phyloP scores from a whole-genome alignment of 2,797 vertebrate species.

The Macroramphosus scolopax region DNA sequence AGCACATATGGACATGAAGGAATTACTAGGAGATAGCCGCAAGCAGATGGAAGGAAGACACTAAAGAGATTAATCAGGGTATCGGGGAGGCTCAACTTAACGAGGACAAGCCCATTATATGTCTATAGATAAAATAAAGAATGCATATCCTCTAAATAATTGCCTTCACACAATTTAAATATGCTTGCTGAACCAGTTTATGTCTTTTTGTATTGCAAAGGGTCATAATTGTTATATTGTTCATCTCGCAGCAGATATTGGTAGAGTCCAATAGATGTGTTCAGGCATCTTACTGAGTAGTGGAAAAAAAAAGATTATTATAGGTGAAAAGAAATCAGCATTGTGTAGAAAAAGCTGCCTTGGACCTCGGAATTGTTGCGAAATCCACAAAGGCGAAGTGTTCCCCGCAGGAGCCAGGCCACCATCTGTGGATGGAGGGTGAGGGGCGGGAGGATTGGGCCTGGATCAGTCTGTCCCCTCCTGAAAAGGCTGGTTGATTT shows the following conservation, averaged over 20 bases:
- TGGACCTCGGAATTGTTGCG: slow-evolving; percentile 18
- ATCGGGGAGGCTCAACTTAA: slow-evolving; percentile 1
- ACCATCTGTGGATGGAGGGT: slow-evolving; percentile 45
- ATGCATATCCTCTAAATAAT: too few relatives aligned
- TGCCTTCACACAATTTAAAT: too few relatives aligned
- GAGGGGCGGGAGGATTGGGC: slow-evolving; percentile 32
- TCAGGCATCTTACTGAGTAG: too few relatives aligned
- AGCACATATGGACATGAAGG: slow-evolving; percentile 1
- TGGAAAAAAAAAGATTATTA: too few relatives aligned
- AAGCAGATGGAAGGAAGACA: slow-evolving; percentile 3
- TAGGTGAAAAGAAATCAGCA: slow-evolving; percentile 1
- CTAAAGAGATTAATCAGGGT: slow-evolving; percentile 5
- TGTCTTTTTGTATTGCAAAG: slow-evolving; percentile 9
- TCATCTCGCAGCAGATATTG: slow-evolving; percentile 33
- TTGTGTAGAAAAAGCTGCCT: slow-evolving; percentile 47
- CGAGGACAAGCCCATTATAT: background rate
- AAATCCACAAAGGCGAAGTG: slow-evolving; percentile 48
- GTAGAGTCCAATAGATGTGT: slow-evolving; percentile 38
- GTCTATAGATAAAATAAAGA: too few relatives aligned
- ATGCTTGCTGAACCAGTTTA: background rate
- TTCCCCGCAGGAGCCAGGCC: slow-evolving; percentile 51
- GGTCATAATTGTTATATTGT: slow-evolving; percentile 31
- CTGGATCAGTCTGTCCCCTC: slow-evolving; percentile 43
- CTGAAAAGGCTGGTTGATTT: slow-evolving; percentile 57
- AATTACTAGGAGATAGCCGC: background rate